These are phyloP conservation scores for Elaeidobius kamerunicus DNA, from an alignment of 2,888 invertebrate species.

Conservation along the genomic window DNA sequence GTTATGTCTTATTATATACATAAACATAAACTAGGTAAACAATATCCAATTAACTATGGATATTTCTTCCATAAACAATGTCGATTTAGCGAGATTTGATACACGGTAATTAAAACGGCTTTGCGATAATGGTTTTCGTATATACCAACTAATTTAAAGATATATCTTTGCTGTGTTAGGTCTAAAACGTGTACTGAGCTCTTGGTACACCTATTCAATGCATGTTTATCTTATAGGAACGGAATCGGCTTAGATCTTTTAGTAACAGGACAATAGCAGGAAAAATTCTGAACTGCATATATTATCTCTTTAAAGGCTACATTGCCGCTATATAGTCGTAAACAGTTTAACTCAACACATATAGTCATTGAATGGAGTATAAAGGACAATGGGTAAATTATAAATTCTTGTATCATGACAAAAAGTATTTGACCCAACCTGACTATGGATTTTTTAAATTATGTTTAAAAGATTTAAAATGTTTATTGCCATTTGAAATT, in stretches of 20 bases:
- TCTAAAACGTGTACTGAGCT: not conserved
- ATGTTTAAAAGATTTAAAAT: too few species aligned
- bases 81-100: not conserved
- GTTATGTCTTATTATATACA: not conserved
- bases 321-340: too few species aligned
- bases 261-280: not conserved
- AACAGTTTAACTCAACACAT: too few species aligned
- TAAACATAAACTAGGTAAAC: constrained; percentile 6
- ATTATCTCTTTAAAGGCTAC: not conserved
- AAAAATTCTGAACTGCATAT: not conserved
- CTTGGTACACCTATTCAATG: not conserved
- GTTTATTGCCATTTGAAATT: too few species aligned
- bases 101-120: constrained; percentile 4
- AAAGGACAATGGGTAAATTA: too few species aligned
- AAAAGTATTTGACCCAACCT: too few species aligned
- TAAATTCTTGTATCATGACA: too few species aligned
- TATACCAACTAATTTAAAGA: not conserved
- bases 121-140: not conserved
- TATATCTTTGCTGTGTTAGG: not conserved
- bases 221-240: not conserved
- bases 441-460: too few species aligned
- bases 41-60: constrained; percentile 6
- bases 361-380: too few species aligned
- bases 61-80: not conserved
- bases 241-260: not conserved